Base-by-base conservation (phyloP, 2,113 vertebrate genomes). In the Anseranas semipalmata region DNA sequence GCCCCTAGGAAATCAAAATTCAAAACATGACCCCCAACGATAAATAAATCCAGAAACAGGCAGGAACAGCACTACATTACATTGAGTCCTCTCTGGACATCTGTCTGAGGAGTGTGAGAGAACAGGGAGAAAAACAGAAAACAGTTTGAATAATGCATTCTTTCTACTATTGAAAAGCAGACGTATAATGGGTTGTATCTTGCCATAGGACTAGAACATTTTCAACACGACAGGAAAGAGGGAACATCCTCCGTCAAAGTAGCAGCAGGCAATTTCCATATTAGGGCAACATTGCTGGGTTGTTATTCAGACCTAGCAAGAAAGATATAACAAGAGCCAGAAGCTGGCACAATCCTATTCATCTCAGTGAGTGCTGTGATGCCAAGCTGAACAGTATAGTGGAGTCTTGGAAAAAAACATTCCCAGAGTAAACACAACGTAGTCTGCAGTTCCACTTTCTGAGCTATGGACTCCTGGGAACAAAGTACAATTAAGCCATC, bases 191-290 rank as follows among this genome's bases (percentile, higher is more conserved):
- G 58, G 52, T 43, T 85, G 85, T n/a, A 87, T 83, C 76, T 94
- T 91, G 91, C 87, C 70, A 16, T 75, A 92, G 53, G 70, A 77
- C 71, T 62, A 77, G 75, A 94, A 93, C 62, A 60, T 65, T 79
- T 85, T 81, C 56, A 58, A 78, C 93, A 94, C 45, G 66, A 90
- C 81, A 96, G 72, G 67, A 68, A 93, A 83, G 71, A 84, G 22
- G 68, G 85, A 92, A 93, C 85, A 89, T 91, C 91, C 81, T 50
- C 95, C 74, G 81, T 85, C 66, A 87, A 91, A 92, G 73, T 2
- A 94, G 65, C 84, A 95, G 95, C 90, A 93, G 86, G 86, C 87
- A 86, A 43, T 55, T 93, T 93, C 97, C 97, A 97, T 97, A 97
- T 96, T 97, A 92, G 95, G 97, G 46, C 90, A 96, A 63, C 45